phyloP scores from a whole-genome alignment of 2,888 invertebrate genomes.

The Carabus problematicus region DNA sequence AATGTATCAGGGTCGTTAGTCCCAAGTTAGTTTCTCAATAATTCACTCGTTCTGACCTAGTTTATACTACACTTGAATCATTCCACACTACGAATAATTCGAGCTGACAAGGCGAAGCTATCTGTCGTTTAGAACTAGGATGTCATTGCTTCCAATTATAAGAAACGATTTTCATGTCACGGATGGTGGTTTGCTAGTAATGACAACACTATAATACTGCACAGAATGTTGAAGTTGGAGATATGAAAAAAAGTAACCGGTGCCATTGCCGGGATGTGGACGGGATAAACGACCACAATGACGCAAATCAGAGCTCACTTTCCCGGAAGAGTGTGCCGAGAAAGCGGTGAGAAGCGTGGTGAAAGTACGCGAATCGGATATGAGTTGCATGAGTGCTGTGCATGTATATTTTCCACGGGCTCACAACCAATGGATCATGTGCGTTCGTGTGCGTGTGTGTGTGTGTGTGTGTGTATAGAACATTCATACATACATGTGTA shows the following conservation, averaged over 20 bases:
- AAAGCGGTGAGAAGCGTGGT: constrained; percentile 49
- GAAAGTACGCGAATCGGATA: constrained; percentile 47
- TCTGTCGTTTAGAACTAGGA: background rate
- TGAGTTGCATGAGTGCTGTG: constrained; percentile 12
- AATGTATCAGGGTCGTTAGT: too few relatives aligned
- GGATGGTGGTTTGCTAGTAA: constrained; percentile 20
- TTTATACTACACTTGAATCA: too few relatives aligned
- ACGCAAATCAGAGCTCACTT: constrained; percentile 44
- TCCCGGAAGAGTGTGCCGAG: constrained; percentile 50
- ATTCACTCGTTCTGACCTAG: too few relatives aligned
- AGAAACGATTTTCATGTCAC: constrained; percentile 26
- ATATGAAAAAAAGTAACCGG: background rate
- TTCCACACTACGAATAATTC: too few relatives aligned
- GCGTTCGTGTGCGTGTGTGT: background rate
- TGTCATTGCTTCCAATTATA: constrained; percentile 30
- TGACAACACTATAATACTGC: constrained; percentile 6
- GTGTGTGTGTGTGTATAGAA: background rate
- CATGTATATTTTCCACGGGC: background rate
- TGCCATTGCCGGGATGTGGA: constrained; percentile 11
- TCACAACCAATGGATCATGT: background rate
- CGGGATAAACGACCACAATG: constrained; percentile 2
- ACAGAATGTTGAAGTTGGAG: constrained; percentile 6
- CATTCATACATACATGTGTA: constrained; percentile 13
- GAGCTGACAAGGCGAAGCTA: too few relatives aligned
- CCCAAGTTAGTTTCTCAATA: too few relatives aligned